Base-by-base conservation (phyloP, 2,888 invertebrate genomes). In the Ectropis crepuscularia region DNA sequence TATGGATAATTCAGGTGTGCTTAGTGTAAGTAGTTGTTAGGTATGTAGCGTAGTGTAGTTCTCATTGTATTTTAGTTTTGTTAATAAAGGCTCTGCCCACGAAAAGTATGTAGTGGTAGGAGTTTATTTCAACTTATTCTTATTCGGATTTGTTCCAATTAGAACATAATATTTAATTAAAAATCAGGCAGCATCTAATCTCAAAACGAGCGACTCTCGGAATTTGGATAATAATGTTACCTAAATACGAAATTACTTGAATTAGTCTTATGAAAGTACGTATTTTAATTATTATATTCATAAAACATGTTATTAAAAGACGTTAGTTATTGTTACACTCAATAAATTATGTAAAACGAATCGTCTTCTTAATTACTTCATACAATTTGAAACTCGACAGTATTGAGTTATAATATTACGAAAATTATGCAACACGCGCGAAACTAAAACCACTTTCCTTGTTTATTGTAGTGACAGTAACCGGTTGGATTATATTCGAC, bases 401-500 rank as follows among this genome's bases (percentile, higher is more conserved):
- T 61, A 70, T 70, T 59, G 60, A 66, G 60, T 48, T 48, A 50
- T 50, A 45, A 59, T 65, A 64, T 63, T 68, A 70, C 63, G 28
- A 61, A 66, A 65, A 53, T 71, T 67, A 71, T 68, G 65, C 53
- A 72, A 72, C 53, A 10, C 38, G 55, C 47, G 57, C 57, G 54
- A 53, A 51, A 38, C 53, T 48, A 38, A 61, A 64, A 68, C 64
- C 61, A 71, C 73, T 70, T 70, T 72, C 68, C 53, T 67, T 67
- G 65, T 57, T 58, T 67, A 67, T 53, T 65, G 66, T 45, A 45
- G 28, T 55, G 47, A 55, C 57, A 63, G 57, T 65, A 47, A 58
- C 63, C 36, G 63, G 67, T 60, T 54, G n/a, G 46, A 38, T 60
- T 58, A 58, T 53, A 64, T 50, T 41, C 16, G 46, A 61, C 55